Conservation (phyloP, 2,797 vertebrate species). For the Cirrhinus molitorella region DNA sequence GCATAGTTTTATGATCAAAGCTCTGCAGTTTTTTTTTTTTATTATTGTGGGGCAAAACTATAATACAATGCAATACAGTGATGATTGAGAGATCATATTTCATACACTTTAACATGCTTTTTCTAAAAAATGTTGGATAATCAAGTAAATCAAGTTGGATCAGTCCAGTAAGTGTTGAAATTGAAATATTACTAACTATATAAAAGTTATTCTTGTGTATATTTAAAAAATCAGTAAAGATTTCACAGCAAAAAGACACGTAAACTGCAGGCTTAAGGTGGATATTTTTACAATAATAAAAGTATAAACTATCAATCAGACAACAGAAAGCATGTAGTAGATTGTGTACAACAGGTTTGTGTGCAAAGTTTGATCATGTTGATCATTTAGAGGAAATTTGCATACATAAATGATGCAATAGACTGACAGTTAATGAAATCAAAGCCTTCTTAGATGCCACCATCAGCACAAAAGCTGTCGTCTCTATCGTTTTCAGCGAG, state of each 20-base stretch:
- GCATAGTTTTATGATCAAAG: not conserved
- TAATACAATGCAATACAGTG: not conserved
- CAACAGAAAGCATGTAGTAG: not conserved
- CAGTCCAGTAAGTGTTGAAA: not conserved
- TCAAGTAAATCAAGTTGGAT: not conserved
- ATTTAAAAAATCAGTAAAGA: not conserved
- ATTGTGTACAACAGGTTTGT: not conserved
- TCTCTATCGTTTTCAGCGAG: not conserved
- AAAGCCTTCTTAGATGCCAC: not conserved
- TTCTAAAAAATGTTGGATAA: not conserved
- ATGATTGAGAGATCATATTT: too few relatives aligned
- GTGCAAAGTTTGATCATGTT: not conserved
- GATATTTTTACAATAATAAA: not conserved
- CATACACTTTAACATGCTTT: too few relatives aligned
- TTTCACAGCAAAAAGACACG: not conserved
- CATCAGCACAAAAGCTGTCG: constrained; percentile 14
- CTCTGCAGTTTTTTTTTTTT: too few relatives aligned
- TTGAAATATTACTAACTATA: not conserved
- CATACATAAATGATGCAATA: not conserved
- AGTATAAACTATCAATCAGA: not conserved
- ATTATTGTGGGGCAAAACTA: too few relatives aligned
- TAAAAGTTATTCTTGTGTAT: not conserved
- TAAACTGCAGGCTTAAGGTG: not conserved
- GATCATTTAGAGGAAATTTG: not conserved
- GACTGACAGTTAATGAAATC: not conserved